Base-by-base conservation (phyloP, 1,140 invertebrate species). In the Drosophila watanabei region DNA sequence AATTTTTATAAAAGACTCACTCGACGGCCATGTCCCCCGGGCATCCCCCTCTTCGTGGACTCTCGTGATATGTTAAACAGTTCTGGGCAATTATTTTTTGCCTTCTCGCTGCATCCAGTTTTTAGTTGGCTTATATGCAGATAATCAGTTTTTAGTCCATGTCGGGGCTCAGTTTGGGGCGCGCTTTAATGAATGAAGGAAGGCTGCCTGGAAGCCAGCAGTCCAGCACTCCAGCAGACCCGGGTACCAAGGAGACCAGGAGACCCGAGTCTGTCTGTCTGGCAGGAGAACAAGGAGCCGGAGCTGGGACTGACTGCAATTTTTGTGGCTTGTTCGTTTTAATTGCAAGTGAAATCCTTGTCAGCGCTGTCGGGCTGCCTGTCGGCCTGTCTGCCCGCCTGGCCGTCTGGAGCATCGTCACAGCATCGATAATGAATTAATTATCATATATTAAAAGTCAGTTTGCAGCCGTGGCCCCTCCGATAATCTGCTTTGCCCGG, bases 261-360 rank as follows among this genome's bases (percentile, higher is more conserved):
- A 56, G 33, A 39, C 35, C 20, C 35, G 9, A 57, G 52, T 56
- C 81, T 72, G 18, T 41, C 49, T 81, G 73, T 39, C 75, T 65
- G 57, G 33, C 46, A 72, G 68, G 68, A 73, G 70, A 70, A 68
- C 48, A 71, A 39, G 58, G 45, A 49, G 45, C 48, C 46, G 41
- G 18, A 37, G 33, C 13, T 69, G 35, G 71, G 33, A 39, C 49
- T 62, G 57, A 49, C 43, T 56, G 69, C 82, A 90, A 86, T 80
- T 90, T 82, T 80, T 82, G 87, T 90, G 87, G 79, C 86, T 90
- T 91, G 86, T 91, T 90, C 87, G 68, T 91, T 90, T 90, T 90
- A 90, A 90, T 90, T 90, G 86, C 86, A 91, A 90, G 86, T 86
- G 86, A 90, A 90, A 90, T 90, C 86, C 86, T 89, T 90, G 82